A percentile compares a stretch with the other conserved stretches of the same genome.
These are phyloP conservation scores for Holacanthella duospinosa DNA, from an alignment of 2,888 invertebrate species.

Conservation along the genomic window DNA sequence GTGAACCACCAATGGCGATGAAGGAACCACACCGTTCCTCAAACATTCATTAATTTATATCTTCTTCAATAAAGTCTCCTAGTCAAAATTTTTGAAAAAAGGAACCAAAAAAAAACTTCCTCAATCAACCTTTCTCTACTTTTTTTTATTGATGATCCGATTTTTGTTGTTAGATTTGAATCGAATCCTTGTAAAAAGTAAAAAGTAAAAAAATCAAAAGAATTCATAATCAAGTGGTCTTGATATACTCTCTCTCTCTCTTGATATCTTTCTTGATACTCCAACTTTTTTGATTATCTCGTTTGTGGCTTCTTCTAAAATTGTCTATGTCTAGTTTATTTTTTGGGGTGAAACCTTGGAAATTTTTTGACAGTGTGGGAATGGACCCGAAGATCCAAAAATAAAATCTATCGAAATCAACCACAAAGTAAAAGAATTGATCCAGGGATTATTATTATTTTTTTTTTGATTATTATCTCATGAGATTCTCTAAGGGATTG, in stretches of 20 bases:
- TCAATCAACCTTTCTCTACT: no score
- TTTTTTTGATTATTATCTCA: neutral
- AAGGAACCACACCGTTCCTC: neutral
- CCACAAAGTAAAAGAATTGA: no score
- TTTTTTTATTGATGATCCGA: no score
- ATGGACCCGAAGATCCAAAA: neutral
- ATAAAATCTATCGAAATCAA: neutral
- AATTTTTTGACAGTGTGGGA: constrained; percentile 1
- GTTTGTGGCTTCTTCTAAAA: neutral
- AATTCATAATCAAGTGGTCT: neutral
- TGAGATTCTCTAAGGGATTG: neutral
- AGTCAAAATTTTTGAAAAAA: no score
- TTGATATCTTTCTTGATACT: neutral
- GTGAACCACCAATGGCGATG: neutral
- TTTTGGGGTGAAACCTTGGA: neutral
- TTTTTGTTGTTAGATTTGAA: no score
- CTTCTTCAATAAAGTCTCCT: neutral
- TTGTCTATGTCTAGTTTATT: neutral
- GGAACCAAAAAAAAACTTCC: no score
- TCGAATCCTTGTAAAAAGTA: neutral
- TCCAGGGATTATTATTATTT: no score
- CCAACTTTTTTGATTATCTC: neutral
- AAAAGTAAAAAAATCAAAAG: neutral
- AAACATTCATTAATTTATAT: neutral
- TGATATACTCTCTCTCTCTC: neutral